Base-by-base conservation (phyloP, 2,888 invertebrate genomes). In the Mycalesis mineus region DNA sequence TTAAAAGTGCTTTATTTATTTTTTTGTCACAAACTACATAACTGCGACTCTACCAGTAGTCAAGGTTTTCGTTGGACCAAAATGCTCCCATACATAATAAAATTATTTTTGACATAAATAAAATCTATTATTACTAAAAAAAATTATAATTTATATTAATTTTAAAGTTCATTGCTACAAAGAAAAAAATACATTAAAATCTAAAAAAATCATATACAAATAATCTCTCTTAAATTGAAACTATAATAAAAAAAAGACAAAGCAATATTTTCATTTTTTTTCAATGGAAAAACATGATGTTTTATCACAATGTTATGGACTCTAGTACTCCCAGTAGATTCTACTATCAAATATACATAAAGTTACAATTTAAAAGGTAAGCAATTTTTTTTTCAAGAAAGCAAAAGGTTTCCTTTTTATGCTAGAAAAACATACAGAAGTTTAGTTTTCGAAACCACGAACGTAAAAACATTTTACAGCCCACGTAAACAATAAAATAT, bases 251-350 rank as follows among this genome's bases (percentile, higher is more conserved):
- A 80, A 83, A 77, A 74, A 81, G 74, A 73, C 79, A 73, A 82
- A 84, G 83, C 75, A 74, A 80, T 80, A 74, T 74, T 77, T 36
- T 79, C n/a, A 52, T 44, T 53, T 45, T 53, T 14, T 84, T 80
- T 78, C 70, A 82, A 84, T 85, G 88, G 84, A 88, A 84, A 84
- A 84, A 81, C 82, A 79, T 83, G 77, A 83, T 78, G 84, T 84
- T 84, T 22, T 88, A 89, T 89, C 88, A 89, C 88, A 89, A 88
- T 82, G 82, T 86, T 87, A 88, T 81, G 84, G 88, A 86, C 82
- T 81, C 80, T 75, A 77, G 75, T 78, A 76, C 83, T 83, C 80
- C 76, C 82, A 80, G 84, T 82, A 81, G 80, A 79, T 81, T 84
- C 77, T 78, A n/a, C 82, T 82, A 80, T 77, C 82, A 85, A 88